phyloP scores from a whole-genome alignment of 1,140 invertebrate species.

The Drosophila funebris region DNA sequence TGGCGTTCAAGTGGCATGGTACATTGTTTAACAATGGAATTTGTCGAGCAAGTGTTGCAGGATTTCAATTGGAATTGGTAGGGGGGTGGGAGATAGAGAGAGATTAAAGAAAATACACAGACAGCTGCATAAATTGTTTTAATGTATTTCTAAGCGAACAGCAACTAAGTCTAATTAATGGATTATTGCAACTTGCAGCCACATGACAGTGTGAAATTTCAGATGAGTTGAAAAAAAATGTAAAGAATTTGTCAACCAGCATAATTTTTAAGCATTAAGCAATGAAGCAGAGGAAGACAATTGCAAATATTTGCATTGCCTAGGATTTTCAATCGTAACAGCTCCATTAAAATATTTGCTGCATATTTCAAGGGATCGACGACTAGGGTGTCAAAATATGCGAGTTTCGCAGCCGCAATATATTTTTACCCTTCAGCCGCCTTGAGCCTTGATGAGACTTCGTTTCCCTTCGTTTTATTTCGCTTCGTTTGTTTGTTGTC shows the following conservation, averaged over 20 bases:
- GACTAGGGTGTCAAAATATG: constrained; percentile 78
- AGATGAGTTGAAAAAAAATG: constrained; percentile 12
- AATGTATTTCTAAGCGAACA: constrained; percentile 22
- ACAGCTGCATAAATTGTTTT: constrained; percentile 48
- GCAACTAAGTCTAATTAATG: constrained; percentile 73
- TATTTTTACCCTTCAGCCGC: constrained; percentile 17
- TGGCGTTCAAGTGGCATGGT: constrained; percentile 34
- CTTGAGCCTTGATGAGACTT: constrained; percentile 24
- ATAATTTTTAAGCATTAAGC: constrained; percentile 78
- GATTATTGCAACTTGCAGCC: constrained; percentile 58
- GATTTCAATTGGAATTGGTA: neutral
- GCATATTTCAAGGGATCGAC: constrained; percentile 40
- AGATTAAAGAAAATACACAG: neutral
- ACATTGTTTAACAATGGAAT: constrained; percentile 31
- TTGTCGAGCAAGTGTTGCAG: constrained; percentile 41
- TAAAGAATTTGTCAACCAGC: constrained; percentile 81
- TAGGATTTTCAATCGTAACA: constrained; percentile 50
- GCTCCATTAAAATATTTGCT: constrained; percentile 65
- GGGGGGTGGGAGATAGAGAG: too few species aligned
- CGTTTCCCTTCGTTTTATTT: constrained; percentile 8
- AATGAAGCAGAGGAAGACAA: constrained; percentile 13
- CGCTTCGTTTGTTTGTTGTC: constrained; percentile 67
- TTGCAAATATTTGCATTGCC: constrained; percentile 75
- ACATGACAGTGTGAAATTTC: constrained; percentile 10
- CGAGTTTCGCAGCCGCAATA: neutral